A percentile compares a stretch with the other conserved stretches of the same genome.
Evolutionary conservation across 92 coral and sea anemone genomes (phyloP).

Genomic region (Parazoanthus swiftii): DNA sequence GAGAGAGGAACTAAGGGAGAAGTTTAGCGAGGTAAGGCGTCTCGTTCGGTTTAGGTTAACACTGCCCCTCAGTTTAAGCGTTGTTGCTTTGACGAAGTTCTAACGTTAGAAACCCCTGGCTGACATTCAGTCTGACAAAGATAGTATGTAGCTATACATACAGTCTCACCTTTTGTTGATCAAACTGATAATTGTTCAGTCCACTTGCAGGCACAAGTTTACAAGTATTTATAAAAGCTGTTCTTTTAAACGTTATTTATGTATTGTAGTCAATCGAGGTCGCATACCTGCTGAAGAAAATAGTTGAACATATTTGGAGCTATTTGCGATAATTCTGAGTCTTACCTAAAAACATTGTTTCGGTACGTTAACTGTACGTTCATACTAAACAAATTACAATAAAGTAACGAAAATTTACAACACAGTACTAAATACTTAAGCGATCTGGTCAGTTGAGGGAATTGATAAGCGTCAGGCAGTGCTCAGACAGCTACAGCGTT

Average conservation of each 20-base stretch:
- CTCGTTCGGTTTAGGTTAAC: background rate
- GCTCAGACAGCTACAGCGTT: background rate
- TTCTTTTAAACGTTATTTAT: background rate
- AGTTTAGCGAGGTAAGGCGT: slow-evolving; percentile 34
- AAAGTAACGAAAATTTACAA: background rate
- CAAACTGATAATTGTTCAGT: too few species aligned
- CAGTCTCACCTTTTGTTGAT: background rate
- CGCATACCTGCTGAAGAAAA: too few species aligned
- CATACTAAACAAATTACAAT: too few species aligned
- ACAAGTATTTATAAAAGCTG: background rate
- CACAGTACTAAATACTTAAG: background rate
- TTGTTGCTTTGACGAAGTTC: background rate
- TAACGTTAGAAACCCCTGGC: background rate
- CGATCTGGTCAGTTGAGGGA: background rate
- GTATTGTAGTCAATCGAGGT: background rate
- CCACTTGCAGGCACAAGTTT: background rate
- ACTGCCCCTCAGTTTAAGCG: background rate
- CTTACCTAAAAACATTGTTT: background rate
- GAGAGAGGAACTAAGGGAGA: slow-evolving; percentile 32
- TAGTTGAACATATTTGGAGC: too few species aligned
- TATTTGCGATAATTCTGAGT: background rate
- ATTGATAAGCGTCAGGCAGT: background rate
- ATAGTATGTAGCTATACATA: background rate
- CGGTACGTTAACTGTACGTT: background rate
- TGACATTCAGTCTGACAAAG: background rate